These are phyloP conservation scores for Capitulum mitella DNA, from an alignment of 2,888 invertebrate species.

Conservation along the genomic window DNA sequence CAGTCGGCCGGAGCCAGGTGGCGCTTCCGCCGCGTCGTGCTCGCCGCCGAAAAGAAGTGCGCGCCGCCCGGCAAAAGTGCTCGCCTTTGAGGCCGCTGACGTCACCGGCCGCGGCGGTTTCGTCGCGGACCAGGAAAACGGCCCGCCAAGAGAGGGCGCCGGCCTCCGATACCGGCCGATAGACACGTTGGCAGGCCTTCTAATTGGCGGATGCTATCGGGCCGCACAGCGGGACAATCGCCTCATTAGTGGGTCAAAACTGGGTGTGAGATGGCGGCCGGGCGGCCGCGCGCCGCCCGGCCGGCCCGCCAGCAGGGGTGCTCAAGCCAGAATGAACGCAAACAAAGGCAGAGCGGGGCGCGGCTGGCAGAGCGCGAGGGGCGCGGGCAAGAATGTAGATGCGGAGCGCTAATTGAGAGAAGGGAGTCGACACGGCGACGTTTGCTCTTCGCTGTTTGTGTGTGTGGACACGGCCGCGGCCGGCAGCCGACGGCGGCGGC, in stretches of 20 bases:
- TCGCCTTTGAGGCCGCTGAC: neutral
- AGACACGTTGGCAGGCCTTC: neutral
- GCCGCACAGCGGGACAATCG: slow-evolving; percentile 17
- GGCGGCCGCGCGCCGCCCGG: neutral
- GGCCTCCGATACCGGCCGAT: neutral
- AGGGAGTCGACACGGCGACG: neutral
- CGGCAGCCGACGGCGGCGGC: neutral
- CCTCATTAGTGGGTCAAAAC: slow-evolving; percentile 16
- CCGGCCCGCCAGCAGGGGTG: too few species aligned
- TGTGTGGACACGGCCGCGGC: neutral
- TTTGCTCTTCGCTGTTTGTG: neutral
- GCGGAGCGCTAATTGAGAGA: neutral
- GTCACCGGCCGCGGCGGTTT: neutral
- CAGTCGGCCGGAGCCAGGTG: neutral
- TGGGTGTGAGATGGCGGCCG: neutral
- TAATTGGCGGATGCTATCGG: slow-evolving; percentile 24
- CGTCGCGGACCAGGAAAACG: neutral
- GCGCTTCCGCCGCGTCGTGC: too few species aligned
- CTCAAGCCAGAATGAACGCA: neutral
- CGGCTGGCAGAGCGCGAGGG: neutral
- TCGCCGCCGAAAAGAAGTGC: neutral
- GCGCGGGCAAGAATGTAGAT: neutral
- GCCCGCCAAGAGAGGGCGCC: neutral
- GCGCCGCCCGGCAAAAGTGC: neutral
- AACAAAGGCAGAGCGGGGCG: neutral